These are phyloP conservation scores for Drosophila trapezifrons DNA, from an alignment of 1,140 invertebrate genomes.

Conservation along the genomic window DNA sequence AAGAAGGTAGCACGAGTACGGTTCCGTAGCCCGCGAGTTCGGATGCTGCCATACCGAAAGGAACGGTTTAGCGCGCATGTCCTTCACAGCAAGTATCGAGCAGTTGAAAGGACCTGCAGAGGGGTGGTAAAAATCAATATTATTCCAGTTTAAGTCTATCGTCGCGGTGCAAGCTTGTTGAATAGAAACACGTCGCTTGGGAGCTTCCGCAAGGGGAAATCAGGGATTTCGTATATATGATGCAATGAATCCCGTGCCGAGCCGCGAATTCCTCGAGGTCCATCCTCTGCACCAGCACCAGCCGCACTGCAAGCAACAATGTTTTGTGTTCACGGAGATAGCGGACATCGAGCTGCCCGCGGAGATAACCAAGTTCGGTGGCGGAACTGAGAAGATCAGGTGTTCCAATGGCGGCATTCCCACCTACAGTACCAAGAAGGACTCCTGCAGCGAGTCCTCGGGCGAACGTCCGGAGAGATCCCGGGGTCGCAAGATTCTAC, in stretches of 20 bases:
- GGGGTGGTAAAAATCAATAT: constrained; percentile 35
- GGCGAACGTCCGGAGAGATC: constrained; percentile 61
- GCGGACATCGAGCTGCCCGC: constrained; percentile 82
- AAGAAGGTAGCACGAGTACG: too few relatives aligned
- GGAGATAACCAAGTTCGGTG: constrained; percentile 80
- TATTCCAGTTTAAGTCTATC: constrained; percentile 18
- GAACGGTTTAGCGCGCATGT: constrained; percentile 26
- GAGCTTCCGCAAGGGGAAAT: background rate
- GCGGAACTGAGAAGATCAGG: constrained; percentile 71
- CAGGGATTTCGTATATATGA: constrained; percentile 7
- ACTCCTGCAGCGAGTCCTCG: constrained; percentile 71
- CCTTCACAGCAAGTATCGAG: constrained; percentile 8
- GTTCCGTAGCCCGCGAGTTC: background rate
- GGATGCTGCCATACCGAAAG: constrained; percentile 25
- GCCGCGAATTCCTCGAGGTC: constrained; percentile 80
- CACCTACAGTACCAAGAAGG: constrained; percentile 68
- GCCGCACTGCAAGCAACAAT: constrained; percentile 83
- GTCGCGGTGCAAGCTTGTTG: constrained; percentile 21
- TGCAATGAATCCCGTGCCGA: constrained; percentile 82
- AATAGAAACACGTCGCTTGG: constrained; percentile 13
- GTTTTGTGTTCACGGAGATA: constrained; percentile 83
- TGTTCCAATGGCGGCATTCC: constrained; percentile 75
- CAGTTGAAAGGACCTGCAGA: constrained; percentile 14
- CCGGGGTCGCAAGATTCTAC: constrained; percentile 67
- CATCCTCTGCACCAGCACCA: constrained; percentile 81